Conservation (phyloP, 2,888 invertebrate species). For the Mimachlamys varia region DNA sequence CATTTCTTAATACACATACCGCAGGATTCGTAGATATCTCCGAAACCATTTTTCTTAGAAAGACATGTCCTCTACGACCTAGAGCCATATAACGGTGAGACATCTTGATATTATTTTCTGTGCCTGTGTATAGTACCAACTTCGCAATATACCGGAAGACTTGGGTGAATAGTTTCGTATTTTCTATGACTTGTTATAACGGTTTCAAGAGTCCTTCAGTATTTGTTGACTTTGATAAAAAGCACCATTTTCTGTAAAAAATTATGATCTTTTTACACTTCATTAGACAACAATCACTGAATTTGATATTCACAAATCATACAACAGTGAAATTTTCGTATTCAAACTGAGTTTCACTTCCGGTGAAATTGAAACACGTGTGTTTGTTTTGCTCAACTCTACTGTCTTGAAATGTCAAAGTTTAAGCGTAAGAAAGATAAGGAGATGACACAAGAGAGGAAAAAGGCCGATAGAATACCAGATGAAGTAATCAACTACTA, state of each 20-base stretch:
- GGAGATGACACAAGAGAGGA: background rate
- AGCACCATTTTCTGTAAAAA: no score
- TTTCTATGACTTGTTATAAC: no score
- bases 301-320: background rate
- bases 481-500: constrained; percentile 74
- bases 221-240: no score
- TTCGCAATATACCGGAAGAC: no score
- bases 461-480: constrained; percentile 53
- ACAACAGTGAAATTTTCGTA: background rate
- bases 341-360: background rate
- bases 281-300: no score
- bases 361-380: background rate
- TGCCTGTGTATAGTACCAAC: no score
- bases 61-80: background rate
- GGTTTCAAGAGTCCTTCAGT: no score
- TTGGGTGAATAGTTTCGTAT: no score
- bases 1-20: background rate
- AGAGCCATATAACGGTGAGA: background rate
- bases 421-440: background rate
- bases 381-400: background rate
- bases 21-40: background rate
- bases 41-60: background rate
- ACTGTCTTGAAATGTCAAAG: background rate
- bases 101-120: background rate
- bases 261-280: no score